Percentiles rank a stretch among this genome's conserved stretches.
Conservation (phyloP, 2,113 vertebrate genomes). For the Mesoclemmys tuberculata region DNA sequence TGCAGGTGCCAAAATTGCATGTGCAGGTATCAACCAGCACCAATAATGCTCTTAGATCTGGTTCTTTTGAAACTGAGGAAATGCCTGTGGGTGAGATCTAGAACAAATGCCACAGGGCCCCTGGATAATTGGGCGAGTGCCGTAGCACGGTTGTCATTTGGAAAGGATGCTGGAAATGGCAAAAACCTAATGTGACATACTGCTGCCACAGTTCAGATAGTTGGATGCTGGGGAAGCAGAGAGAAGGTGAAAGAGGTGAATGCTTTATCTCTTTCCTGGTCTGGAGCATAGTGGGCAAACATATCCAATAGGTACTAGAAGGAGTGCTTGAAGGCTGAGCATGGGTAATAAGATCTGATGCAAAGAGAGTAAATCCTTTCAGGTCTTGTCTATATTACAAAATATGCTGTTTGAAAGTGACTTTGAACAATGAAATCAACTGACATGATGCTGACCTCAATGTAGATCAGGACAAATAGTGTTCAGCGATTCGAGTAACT, state of each 20-base stretch:
- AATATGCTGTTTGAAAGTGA: background rate
- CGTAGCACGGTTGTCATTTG: background rate
- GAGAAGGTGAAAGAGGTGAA: background rate
- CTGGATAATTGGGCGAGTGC: background rate
- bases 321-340: background rate
- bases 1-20: background rate
- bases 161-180: background rate
- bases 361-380: background rate
- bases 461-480: background rate
- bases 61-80: accelerated
- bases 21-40: background rate
- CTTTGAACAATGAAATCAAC: background rate
- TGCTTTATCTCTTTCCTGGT: background rate
- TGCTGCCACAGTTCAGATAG: background rate
- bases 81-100: background rate
- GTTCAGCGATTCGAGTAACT: background rate
- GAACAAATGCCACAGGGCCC: background rate
- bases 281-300: background rate
- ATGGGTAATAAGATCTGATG: accelerated
- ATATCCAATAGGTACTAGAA: background rate
- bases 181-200: background rate
- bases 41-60: background rate
- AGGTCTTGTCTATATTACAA: accelerated
- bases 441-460: background rate
- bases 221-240: background rate